Percentiles rank a stretch among this genome's conserved stretches.
These are phyloP conservation scores for Caligus rogercresseyi DNA, from an alignment of 1,140 invertebrate species.

Conservation along the genomic window DNA sequence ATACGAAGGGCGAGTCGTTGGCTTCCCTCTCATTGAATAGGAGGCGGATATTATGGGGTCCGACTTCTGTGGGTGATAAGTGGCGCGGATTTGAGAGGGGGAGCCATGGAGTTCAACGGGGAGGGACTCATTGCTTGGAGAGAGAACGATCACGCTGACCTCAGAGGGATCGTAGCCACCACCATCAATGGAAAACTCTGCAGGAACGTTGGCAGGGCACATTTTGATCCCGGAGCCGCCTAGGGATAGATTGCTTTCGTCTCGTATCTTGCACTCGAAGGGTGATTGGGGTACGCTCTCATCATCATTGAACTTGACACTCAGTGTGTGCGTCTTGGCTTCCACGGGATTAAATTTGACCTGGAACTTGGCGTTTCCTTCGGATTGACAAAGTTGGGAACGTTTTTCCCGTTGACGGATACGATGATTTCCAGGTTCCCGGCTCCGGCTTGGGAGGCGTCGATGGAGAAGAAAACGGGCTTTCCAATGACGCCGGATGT, in stretches of 20 bases:
- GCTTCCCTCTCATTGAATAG: slow-evolving; percentile 44
- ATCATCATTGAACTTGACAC: slow-evolving; percentile 78
- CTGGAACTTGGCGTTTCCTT: slow-evolving; percentile 82
- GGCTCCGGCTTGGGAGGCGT: slow-evolving; percentile 62
- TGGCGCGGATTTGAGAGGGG: slow-evolving; percentile 46
- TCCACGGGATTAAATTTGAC: slow-evolving; percentile 94
- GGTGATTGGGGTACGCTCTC: slow-evolving; percentile 56
- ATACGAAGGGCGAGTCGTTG: slow-evolving; percentile 73
- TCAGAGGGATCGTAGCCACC: slow-evolving; percentile 29
- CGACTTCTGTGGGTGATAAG: slow-evolving; percentile 65
- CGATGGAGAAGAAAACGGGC: slow-evolving; percentile 76
- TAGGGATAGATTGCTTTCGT: slow-evolving; percentile 27
- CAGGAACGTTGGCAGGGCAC: slow-evolving; percentile 38
- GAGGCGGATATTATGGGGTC: slow-evolving; percentile 62
- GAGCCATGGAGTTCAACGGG: slow-evolving; percentile 40
- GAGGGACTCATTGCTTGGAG: slow-evolving; percentile 54
- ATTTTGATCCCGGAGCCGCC: slow-evolving; percentile 41
- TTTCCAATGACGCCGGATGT: slow-evolving; percentile 70
- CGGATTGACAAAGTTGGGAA: slow-evolving; percentile 96
- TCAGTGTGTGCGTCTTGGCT: slow-evolving; percentile 64
- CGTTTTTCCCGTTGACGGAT: slow-evolving; percentile 87
- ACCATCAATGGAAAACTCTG: slow-evolving; percentile 36
- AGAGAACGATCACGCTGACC: slow-evolving; percentile 46
- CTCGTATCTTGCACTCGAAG: slow-evolving; percentile 12
- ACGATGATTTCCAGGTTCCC: slow-evolving; percentile 96